These are phyloP conservation scores for Lomographa bimaculata DNA, from an alignment of 2,888 invertebrate genomes.

Conservation along the genomic window DNA sequence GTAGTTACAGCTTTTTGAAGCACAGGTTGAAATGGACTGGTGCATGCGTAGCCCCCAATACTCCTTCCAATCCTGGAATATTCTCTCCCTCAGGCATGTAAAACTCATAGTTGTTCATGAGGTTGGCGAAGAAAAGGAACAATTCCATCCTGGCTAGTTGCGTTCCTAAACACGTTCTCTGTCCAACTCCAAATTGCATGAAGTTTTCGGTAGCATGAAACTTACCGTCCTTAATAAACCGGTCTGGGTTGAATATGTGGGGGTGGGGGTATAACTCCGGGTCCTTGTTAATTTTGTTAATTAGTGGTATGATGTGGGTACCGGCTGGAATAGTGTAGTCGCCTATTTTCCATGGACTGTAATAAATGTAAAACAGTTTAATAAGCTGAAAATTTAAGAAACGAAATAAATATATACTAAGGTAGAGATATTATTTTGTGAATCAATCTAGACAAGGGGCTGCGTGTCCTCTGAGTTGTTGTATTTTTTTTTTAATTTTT, in stretches of 20 bases:
- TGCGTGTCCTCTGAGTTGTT: too few species aligned
- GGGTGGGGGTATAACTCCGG: conserved; percentile 91
- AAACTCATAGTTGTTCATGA: conserved; percentile 90
- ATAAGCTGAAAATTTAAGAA: too few species aligned
- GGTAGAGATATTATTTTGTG: too few species aligned
- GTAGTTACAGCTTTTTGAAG: conserved; percentile 29
- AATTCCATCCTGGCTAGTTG: conserved; percentile 92
- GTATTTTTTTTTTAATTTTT: too few species aligned
- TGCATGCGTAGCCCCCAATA: conserved; percentile 88
- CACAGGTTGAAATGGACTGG: conserved; percentile 75
- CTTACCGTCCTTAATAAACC: conserved; percentile 89
- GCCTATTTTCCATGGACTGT: conserved; percentile 88
- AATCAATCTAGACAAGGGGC: too few species aligned
- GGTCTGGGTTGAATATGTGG: conserved; percentile 88
- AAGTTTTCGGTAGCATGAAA: conserved; percentile 90
- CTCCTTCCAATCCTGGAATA: conserved; percentile 88
- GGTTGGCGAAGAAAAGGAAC: conserved; percentile 90
- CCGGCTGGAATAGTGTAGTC: conserved; percentile 90
- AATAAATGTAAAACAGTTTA: too few species aligned
- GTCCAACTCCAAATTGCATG: conserved; percentile 92
- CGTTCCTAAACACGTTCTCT: conserved; percentile 93
- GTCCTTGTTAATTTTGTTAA: conserved; percentile 93
- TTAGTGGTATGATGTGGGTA: conserved; percentile 90
- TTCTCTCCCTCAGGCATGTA: conserved; percentile 86
- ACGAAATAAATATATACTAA: too few species aligned